These are phyloP conservation scores for Ennomos fuscantarius DNA, from an alignment of 2,888 invertebrate genomes.

Conservation along the genomic window DNA sequence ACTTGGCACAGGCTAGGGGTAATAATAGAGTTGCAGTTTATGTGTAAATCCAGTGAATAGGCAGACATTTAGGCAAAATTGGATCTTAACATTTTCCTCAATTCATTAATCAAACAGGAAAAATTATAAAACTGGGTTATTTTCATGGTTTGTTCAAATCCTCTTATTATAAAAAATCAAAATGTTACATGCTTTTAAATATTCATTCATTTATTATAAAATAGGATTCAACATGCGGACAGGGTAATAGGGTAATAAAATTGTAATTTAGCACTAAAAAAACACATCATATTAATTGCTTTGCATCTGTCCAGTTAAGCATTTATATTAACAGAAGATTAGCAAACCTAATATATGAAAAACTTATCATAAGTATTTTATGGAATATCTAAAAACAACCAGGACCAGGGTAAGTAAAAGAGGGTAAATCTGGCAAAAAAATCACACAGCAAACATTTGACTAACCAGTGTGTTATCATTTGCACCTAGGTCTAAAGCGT, in stretches of 20 bases:
- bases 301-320: background rate
- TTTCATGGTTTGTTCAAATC: too few relatives aligned
- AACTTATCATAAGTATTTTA: background rate
- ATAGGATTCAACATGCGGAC: background rate
- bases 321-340: background rate
- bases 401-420: conserved; percentile 3
- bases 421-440: conserved; percentile 17
- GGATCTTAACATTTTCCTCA: too few relatives aligned
- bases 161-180: too few relatives aligned
- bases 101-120: too few relatives aligned
- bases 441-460: conserved; percentile 50
- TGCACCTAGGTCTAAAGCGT: conserved; percentile 69
- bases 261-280: background rate
- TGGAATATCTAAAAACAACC: conserved; percentile 1
- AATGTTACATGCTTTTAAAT: conserved; percentile 2
- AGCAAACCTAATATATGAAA: too few relatives aligned
- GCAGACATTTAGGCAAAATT: too few relatives aligned
- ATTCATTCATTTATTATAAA: background rate
- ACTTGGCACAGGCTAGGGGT: conserved; percentile 1
- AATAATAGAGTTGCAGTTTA: too few relatives aligned
- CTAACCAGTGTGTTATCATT: conserved; percentile 72
- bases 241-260: background rate
- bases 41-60: too few relatives aligned
- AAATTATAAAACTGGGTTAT: too few relatives aligned
- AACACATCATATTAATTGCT: background rate